Base-by-base conservation (phyloP, 1,140 invertebrate species). In the Eubasilissa regina region DNA sequence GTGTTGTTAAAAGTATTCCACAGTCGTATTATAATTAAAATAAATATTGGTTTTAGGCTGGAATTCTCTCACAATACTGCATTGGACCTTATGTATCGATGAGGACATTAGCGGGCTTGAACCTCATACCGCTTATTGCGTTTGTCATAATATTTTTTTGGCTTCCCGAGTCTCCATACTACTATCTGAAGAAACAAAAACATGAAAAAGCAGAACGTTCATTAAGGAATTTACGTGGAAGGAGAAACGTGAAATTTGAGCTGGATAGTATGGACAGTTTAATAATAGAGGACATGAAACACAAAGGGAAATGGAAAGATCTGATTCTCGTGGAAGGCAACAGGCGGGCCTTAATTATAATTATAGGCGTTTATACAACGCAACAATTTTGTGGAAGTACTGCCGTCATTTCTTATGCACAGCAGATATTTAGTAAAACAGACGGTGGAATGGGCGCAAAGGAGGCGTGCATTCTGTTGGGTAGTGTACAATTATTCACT, bases 81-180 rank as follows among this genome's bases (percentile, higher is more conserved):
- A 89, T 94, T 70, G 94, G 94, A 3, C 88, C 91, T 0, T 91
- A 90, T 72, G 88, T 92, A 0, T 90, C 90, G 15, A 91, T 91
- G 66, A 86, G 90, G 21, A 87, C 90, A 0, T 89, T 92, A 13
- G 91, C 92, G 0, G 87, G 89, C 15, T 89, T 93, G 62, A 91
- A 91, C 80, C 87, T 92, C 25, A 83, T 89, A 0, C 85, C 93
- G 21, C 89, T 93, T 0, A 85, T 92, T 0, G 80, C 93, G 1
- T 92, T 94, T 79, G 88, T 93, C 11, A 78, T 93, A 0, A 91
- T 90, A 0, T 93, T 95, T 84, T 88, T 88, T 51, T 92, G 91
- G 83, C 92, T 95, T 89, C 94, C 95, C 0, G 95, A 97, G 86
- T 95, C 95, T 10, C 95, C 95, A 0, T 92, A 95, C 80, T 96